A percentile compares a stretch with the other conserved stretches of the same genome.
Conservation (phyloP, 2,797 vertebrate species). For the Hypotaenidia philippensis region DNA sequence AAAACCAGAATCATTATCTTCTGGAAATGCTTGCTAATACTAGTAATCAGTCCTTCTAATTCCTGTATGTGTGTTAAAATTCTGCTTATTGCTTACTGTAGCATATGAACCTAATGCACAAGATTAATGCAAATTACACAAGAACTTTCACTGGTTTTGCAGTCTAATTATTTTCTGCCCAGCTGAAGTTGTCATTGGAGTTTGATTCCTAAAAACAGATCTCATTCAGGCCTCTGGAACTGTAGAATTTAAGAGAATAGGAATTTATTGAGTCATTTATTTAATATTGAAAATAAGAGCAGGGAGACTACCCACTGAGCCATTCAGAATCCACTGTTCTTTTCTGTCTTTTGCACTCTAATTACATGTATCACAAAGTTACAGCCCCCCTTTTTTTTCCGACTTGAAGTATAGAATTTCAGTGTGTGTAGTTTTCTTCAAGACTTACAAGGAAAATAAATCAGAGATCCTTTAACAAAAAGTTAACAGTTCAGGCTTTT, state of each 20-base stretch:
- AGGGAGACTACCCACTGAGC: not conserved
- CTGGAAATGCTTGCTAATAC: not conserved
- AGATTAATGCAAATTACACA: not conserved
- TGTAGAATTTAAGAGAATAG: constrained; percentile 18
- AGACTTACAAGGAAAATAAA: not conserved
- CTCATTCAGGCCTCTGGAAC: not conserved
- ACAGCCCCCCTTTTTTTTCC: not conserved
- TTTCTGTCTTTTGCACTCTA: not conserved
- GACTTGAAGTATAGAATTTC: not conserved
- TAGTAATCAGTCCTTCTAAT: constrained; percentile 17
- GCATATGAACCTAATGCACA: not conserved
- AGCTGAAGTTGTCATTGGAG: not conserved
- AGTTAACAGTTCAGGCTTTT: not conserved
- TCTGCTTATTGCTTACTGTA: constrained; percentile 29
- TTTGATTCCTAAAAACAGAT: not conserved
- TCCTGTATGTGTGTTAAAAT: constrained; percentile 1
- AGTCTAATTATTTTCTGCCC: not conserved
- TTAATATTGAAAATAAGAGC: constrained; percentile 2
- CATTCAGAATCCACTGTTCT: not conserved
- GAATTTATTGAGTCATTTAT: constrained; percentile 30
- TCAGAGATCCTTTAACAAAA: not conserved
- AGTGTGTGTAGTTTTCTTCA: not conserved
- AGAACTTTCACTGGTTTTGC: not conserved
- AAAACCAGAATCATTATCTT: constrained; percentile 8
- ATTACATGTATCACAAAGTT: not conserved